phyloP scores from a whole-genome alignment of 2,113 vertebrate species.

The Nestor notabilis region DNA sequence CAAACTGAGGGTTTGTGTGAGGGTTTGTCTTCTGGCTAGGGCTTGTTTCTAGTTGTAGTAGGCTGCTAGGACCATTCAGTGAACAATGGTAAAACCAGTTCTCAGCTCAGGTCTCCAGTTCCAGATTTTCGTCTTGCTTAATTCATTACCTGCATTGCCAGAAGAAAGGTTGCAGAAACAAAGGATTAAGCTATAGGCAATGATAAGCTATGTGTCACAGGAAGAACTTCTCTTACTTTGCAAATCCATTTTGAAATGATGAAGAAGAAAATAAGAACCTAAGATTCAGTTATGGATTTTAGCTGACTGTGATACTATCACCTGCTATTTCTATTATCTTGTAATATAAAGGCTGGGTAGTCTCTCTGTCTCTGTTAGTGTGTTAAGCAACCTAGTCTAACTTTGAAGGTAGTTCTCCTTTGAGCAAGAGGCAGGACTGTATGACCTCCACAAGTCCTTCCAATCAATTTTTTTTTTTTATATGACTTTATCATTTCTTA shows the following conservation, averaged over 20 bases:
- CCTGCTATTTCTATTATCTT: conserved; percentile 18
- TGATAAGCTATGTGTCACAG: background rate
- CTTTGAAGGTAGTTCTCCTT: background rate
- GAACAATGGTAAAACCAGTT: background rate
- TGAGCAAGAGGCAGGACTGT: background rate
- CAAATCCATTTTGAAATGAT: background rate
- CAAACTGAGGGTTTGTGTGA: background rate
- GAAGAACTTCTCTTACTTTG: background rate
- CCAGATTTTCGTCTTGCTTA: background rate
- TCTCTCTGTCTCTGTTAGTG: background rate
- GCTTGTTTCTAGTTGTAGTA: background rate
- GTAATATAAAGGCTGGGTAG: background rate
- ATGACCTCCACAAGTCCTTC: background rate
- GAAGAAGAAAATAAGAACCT: background rate
- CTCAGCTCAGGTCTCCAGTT: background rate
- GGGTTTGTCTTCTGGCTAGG: background rate
- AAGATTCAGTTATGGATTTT: background rate
- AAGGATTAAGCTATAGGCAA: background rate
- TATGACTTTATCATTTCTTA: background rate
- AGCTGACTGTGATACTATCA: background rate
- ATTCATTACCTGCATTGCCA: background rate
- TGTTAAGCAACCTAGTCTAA: background rate
- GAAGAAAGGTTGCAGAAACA: background rate
- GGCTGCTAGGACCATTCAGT: background rate
- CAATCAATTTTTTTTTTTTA: background rate